Base-by-base conservation (phyloP, 2,888 invertebrate genomes). In the Zaprionus obscuricornis region DNA sequence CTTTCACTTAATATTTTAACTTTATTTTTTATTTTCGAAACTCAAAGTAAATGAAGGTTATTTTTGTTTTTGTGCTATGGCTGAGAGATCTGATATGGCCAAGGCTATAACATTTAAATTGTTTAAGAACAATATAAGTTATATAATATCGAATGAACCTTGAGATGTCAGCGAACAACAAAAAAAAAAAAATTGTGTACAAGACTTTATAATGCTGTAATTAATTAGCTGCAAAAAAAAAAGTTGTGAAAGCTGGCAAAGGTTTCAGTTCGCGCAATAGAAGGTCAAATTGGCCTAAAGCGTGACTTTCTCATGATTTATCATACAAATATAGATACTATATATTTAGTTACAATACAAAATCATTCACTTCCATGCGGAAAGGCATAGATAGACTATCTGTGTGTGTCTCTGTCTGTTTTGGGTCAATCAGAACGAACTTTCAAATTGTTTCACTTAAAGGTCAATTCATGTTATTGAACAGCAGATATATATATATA, bases 401-500 rank as follows among this genome's bases (percentile, higher is more conserved):
- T 11, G 8, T 10, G 7, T 8, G 42, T n/a, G 14, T 42, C 17
- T 11, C 10, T 10, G 26, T 46, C 27, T 45, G 27, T n/a, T n/a
- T n/a, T 49, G 54, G 66, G 68, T 71, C 68, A 71, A 68, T 49
- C 66, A 84, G 65, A 77, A 56, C 55, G 82, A 77, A 78, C 85
- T 82, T 83, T 82, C 85, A 26, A 77, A 69, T 69, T 45, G 39
- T 49, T 31, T 33, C 10, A 14, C 11, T 10, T 7, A 52, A 70
- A 83, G 85, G 73, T 78, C 79, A 78, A 59, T 20, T 37, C 27
- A 22, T 36, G 58, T 57, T 55, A 63, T 60, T 56, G 50, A 65
- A 54, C 58, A 46, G 7, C 31, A 34, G 31, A 24, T 26, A 51
- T 22, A 26, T 11, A 52, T 24, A 24, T 11, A 3, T 3, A 24